Base-by-base conservation (phyloP, 2,113 vertebrate species). In the Lamprotornis superbus region DNA sequence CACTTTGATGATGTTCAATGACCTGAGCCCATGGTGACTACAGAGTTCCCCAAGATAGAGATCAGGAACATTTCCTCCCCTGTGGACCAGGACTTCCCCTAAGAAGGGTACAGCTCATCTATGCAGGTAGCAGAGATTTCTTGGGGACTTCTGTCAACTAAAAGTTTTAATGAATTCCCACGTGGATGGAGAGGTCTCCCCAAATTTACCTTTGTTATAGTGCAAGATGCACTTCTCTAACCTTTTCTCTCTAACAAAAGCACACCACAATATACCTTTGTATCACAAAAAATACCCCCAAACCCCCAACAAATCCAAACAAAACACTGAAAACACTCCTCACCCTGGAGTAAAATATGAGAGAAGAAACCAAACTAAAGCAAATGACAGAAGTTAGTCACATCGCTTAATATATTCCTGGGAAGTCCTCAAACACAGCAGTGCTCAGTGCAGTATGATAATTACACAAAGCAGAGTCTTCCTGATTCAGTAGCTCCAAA, bases 141-240 rank as follows among this genome's bases (percentile, higher is more conserved):
- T 8, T 75, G 44, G 37, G 20, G 17, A 60, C 4, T 59, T 70
- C 8, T 47, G 44, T 27, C 39, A 76, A 28, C 15, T 82, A 68
- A 77, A 80, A 65, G 8, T 30, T 18, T 70, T 78, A 91, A 81
- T 16, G 7, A 57, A 70, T 81, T 92, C 18, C 28, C 33, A 30
- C 9, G 10, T 0, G 1, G 30, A 71, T 33, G 31, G 80, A 67
- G 9, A 18, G 5, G 9, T 55, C 5, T 59, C 42, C 27, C 37
- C 39, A 90, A 86, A 76, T 71, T 68, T 78, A 19, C 17, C 9
- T 70, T 80, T 59, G 2, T 68, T 68, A 28, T 3, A 75, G 33
- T 13, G 28, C 17, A 81, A 87, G 24, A 23, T 68, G 16, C 8
- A 46, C 49, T 68, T 37, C 25, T 83, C 55, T 83, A 65, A 90